phyloP scores from a whole-genome alignment of 2,797 vertebrate genomes.

The Parauchenoglanis punctatus region DNA sequence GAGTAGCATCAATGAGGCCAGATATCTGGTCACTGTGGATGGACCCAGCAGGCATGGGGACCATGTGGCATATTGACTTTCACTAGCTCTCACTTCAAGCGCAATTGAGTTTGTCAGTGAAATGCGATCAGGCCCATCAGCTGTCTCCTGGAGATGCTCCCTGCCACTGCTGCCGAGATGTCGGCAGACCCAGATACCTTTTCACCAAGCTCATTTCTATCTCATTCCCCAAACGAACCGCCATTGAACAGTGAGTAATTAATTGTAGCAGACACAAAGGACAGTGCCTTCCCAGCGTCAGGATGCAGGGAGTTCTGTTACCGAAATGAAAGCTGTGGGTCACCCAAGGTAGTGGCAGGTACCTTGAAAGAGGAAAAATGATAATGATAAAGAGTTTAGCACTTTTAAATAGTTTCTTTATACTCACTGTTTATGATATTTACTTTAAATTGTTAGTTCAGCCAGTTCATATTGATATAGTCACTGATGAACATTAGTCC shows the following conservation, averaged over 20 bases:
- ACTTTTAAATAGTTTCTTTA: neutral
- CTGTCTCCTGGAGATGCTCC: constrained; percentile 80
- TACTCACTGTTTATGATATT: neutral
- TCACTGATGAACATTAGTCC: neutral
- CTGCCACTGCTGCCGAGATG: constrained; percentile 74
- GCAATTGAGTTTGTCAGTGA: constrained; percentile 89
- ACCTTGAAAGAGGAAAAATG: constrained; percentile 23
- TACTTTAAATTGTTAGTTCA: neutral
- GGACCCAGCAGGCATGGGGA: constrained; percentile 59
- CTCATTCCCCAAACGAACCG: constrained; percentile 61
- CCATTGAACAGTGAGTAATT: constrained; percentile 72
- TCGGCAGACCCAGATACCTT: constrained; percentile 74
- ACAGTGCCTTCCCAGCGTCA: constrained; percentile 69
- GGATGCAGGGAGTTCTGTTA: constrained; percentile 49
- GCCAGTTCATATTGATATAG: neutral
- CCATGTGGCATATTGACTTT: constrained; percentile 86
- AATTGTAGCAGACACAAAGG: constrained; percentile 68
- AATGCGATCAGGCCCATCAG: constrained; percentile 86
- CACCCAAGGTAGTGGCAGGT: constrained; percentile 41
- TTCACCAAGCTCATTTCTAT: constrained; percentile 69
- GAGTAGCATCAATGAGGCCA: constrained; percentile 48
- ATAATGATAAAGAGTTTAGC: constrained; percentile 1
- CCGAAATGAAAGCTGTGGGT: constrained; percentile 51
- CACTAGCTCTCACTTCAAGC: constrained; percentile 85
- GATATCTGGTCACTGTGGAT: constrained; percentile 59